phyloP scores from a whole-genome alignment of 1,140 invertebrate genomes.

The Sitophilus oryzae region DNA sequence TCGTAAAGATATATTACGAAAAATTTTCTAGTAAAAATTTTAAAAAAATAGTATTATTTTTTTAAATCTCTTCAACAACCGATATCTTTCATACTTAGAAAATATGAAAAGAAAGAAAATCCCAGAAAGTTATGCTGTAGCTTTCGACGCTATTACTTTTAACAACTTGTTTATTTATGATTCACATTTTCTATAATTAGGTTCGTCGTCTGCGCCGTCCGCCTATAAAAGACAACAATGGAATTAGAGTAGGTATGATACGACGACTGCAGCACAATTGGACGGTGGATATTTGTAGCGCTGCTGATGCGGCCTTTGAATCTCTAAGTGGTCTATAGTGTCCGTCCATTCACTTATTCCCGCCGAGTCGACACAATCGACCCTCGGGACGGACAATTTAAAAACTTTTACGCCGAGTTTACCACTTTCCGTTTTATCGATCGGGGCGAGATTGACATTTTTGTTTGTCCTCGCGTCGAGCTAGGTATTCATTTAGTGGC shows the following conservation, averaged over 20 bases:
- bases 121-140: too few species aligned
- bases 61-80: too few species aligned
- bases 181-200: constrained; percentile 10
- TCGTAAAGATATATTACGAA: too few species aligned
- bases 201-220: too few species aligned
- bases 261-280: constrained; percentile 16
- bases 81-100: too few species aligned
- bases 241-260: constrained; percentile 18
- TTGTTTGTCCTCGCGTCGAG: too few species aligned
- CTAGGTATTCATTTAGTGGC: too few species aligned
- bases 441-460: background rate
- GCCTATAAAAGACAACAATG: constrained; percentile 9
- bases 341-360: constrained; percentile 12
- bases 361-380: constrained; percentile 9
- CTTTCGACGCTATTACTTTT: too few species aligned
- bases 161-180: constrained; percentile 1
- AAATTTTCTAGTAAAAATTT: too few species aligned
- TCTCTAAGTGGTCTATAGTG: constrained; percentile 19
- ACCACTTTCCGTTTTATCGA: constrained; percentile 5
- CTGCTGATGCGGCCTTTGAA: constrained; percentile 15
- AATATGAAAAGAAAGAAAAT: too few species aligned
- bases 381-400: constrained; percentile 13
- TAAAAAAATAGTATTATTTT: too few species aligned
- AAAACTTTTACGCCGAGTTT: constrained; percentile 9
- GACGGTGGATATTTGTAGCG: constrained; percentile 18